A percentile compares a stretch with the other conserved stretches of the same genome.
Conservation (phyloP, 2,113 vertebrate species). For the Paradoxurus hermaphroditus region DNA sequence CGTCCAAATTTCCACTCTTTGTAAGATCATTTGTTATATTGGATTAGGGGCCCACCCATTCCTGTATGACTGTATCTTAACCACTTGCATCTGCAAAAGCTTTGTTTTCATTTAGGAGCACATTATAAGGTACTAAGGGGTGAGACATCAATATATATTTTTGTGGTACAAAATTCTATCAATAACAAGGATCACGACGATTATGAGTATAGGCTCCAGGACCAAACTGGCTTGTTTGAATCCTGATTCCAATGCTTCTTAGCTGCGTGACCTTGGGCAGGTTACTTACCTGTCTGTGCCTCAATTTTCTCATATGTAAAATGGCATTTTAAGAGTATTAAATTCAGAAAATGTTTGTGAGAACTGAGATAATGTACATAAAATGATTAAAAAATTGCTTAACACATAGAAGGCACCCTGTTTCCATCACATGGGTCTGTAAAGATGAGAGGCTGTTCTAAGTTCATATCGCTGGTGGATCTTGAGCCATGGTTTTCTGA, state of each 20-base stretch:
- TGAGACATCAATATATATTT: background rate
- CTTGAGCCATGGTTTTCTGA: background rate
- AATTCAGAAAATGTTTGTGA: background rate
- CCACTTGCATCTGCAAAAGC: background rate
- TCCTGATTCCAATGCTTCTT: background rate
- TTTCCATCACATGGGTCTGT: fast-evolving
- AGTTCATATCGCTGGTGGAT: background rate
- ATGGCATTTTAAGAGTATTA: background rate
- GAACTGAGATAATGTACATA: background rate
- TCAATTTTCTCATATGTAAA: background rate
- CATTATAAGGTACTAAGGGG: background rate
- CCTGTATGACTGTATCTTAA: background rate
- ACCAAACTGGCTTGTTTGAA: background rate
- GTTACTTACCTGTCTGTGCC: background rate
- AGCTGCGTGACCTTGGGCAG: background rate
- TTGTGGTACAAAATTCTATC: background rate
- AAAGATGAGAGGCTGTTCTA: background rate
- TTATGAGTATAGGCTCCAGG: fast-evolving
- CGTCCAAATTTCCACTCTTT: background rate
- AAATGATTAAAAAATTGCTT: background rate
- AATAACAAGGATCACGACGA: background rate
- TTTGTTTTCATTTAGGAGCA: background rate
- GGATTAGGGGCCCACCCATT: fast-evolving
- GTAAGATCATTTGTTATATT: background rate
- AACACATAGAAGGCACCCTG: background rate